Evolutionary conservation across 2,888 invertebrate genomes (phyloP).

Genomic region (Falcaria lacertinaria): DNA sequence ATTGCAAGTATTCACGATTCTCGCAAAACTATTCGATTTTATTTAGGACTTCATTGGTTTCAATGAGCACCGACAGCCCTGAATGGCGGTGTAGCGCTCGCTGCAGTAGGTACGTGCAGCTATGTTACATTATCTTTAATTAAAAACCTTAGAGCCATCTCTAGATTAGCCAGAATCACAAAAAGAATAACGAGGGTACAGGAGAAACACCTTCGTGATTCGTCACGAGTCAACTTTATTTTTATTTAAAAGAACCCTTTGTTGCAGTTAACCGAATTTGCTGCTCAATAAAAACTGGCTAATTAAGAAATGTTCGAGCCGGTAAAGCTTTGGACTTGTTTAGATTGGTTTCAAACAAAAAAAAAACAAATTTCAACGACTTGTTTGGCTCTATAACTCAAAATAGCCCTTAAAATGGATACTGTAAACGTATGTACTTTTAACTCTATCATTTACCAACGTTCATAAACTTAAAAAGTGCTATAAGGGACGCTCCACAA

Average conservation of each 20-base stretch:
- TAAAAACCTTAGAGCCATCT: slow-evolving; percentile 68
- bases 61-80: slow-evolving; percentile 44
- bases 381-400: too few species aligned
- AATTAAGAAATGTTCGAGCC: slow-evolving; percentile 75
- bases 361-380: too few species aligned
- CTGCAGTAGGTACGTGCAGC: slow-evolving; percentile 61
- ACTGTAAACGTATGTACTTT: too few species aligned
- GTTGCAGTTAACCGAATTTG: slow-evolving; percentile 76
- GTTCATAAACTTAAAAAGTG: too few species aligned
- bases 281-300: slow-evolving; percentile 71
- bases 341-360: slow-evolving; percentile 45
- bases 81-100: slow-evolving; percentile 23
- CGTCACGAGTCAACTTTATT: slow-evolving; percentile 76
- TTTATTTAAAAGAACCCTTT: slow-evolving; percentile 74
- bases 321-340: slow-evolving; percentile 58
- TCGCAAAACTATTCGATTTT: slow-evolving; percentile 31
- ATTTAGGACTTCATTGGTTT: slow-evolving; percentile 28
- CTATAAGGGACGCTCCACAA: too few species aligned
- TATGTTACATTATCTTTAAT: slow-evolving; percentile 76
- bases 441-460: too few species aligned
- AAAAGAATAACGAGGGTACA: slow-evolving; percentile 69
- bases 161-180: slow-evolving; percentile 74
- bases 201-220: slow-evolving; percentile 73
- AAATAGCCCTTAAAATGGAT: too few species aligned
- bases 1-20: slow-evolving; percentile 23